These are phyloP conservation scores for Eulithis testata DNA, from an alignment of 2,888 invertebrate species.

Conservation along the genomic window DNA sequence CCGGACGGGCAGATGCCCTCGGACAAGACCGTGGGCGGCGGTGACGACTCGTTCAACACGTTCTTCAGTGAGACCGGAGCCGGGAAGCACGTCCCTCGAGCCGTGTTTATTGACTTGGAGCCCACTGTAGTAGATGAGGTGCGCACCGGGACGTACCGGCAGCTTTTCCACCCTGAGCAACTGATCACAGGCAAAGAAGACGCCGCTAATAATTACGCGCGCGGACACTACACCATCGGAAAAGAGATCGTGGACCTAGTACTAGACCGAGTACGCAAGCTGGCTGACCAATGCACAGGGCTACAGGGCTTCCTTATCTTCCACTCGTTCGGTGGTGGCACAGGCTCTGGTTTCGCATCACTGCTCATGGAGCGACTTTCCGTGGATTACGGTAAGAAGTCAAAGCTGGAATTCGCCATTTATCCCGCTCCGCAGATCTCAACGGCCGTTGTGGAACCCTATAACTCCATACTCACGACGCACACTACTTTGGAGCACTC, in stretches of 20 bases:
- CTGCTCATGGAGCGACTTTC: slow-evolving; percentile 97
- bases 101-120: slow-evolving; percentile 97
- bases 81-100: slow-evolving; percentile 97
- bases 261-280: slow-evolving; percentile 92
- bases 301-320: slow-evolving; percentile 96
- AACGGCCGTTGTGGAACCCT: slow-evolving; percentile 96
- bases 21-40: slow-evolving; percentile 91
- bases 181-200: slow-evolving; percentile 98
- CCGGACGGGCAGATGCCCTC: slow-evolving; percentile 95
- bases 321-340: slow-evolving; percentile 97
- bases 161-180: slow-evolving; percentile 98
- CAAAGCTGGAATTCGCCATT: slow-evolving; percentile 96
- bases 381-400: slow-evolving; percentile 97
- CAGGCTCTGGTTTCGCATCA: slow-evolving; percentile 97
- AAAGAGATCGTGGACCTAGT: slow-evolving; percentile 96
- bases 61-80: slow-evolving; percentile 97
- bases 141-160: slow-evolving; percentile 96
- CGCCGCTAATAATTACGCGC: slow-evolving; percentile 98
- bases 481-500: slow-evolving; percentile 97
- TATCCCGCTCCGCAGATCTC: slow-evolving; percentile 97
- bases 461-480: slow-evolving; percentile 97
- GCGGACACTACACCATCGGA: slow-evolving; percentile 98
- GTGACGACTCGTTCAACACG: slow-evolving; percentile 97
- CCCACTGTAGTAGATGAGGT: slow-evolving; percentile 98
- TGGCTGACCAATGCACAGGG: slow-evolving; percentile 96